Evolutionary conservation across 2,888 invertebrate genomes (phyloP).

Genomic region (Parnassius apollo): DNA sequence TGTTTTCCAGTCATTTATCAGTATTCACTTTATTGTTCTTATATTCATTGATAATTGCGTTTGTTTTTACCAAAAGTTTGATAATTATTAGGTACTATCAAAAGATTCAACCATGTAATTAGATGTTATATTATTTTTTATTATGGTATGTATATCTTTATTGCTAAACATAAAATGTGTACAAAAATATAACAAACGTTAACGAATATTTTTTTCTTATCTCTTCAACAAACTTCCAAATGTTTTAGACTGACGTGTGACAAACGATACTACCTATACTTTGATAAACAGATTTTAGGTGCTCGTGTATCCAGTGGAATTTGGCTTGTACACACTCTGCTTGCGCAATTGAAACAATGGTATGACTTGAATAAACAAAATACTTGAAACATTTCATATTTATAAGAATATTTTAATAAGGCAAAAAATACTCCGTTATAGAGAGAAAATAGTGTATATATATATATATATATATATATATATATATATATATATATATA

Average conservation of each 20-base stretch:
- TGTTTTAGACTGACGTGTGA: conserved; percentile 15
- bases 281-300: conserved; percentile 15
- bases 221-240: conserved; percentile 5
- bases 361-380: conserved; percentile 1
- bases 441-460: too few relatives aligned
- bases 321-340: conserved; percentile 1
- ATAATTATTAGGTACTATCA: not conserved
- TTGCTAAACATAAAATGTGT: not conserved
- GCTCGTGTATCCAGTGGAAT: conserved; percentile 6
- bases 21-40: not conserved
- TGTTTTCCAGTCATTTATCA: not conserved
- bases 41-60: conserved; percentile 5
- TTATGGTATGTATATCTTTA: conserved; percentile 5
- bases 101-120: not conserved
- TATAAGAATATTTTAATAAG: not conserved
- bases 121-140: not conserved
- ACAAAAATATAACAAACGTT: conserved; percentile 8
- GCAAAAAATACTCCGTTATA: too few relatives aligned
- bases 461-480: too few relatives aligned
- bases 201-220: conserved; percentile 13
- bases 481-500: too few relatives aligned
- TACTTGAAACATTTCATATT: not conserved
- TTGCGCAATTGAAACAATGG: not conserved
- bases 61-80: conserved; percentile 2
- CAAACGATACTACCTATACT: conserved; percentile 9